These are phyloP conservation scores for Sebastiscus tertius DNA, from an alignment of 2,797 vertebrate genomes.

Conservation along the genomic window DNA sequence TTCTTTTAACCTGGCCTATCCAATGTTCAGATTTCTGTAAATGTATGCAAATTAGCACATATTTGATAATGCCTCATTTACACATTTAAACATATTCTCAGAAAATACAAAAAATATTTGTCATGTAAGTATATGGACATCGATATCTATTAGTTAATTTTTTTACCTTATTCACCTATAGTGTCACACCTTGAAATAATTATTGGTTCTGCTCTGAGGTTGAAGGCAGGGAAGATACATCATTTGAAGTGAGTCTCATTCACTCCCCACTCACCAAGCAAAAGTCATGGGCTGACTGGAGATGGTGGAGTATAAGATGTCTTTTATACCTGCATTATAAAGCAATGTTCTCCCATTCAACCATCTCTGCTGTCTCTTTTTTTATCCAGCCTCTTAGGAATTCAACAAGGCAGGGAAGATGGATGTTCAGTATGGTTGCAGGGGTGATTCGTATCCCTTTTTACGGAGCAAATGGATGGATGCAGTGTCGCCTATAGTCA, in stretches of 20 bases:
- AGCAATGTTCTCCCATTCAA: neutral
- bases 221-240: slow-evolving; percentile 30
- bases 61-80: neutral
- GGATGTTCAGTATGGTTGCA: slow-evolving; percentile 40
- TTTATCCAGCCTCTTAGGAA: slow-evolving; percentile 23
- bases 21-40: too few relatives aligned
- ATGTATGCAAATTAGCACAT: neutral
- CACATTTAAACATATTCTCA: neutral
- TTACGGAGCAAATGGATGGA: slow-evolving; percentile 47
- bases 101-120: neutral
- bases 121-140: neutral
- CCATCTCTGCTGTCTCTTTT: neutral
- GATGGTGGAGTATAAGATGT: slow-evolving; percentile 22
- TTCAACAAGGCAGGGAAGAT: slow-evolving; percentile 55
- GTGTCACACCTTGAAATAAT: neutral
- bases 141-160: neutral
- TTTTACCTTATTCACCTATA: neutral
- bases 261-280: slow-evolving; percentile 11
- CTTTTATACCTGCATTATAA: slow-evolving; percentile 38
- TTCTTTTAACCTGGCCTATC: too few relatives aligned
- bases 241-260: slow-evolving; percentile 32
- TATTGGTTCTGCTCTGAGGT: neutral
- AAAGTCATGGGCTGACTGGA: neutral
- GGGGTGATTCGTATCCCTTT: slow-evolving; percentile 48
- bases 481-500: slow-evolving; percentile 24